These are phyloP conservation scores for Cetonia aurata DNA, from an alignment of 2,888 invertebrate genomes.

Conservation along the genomic window DNA sequence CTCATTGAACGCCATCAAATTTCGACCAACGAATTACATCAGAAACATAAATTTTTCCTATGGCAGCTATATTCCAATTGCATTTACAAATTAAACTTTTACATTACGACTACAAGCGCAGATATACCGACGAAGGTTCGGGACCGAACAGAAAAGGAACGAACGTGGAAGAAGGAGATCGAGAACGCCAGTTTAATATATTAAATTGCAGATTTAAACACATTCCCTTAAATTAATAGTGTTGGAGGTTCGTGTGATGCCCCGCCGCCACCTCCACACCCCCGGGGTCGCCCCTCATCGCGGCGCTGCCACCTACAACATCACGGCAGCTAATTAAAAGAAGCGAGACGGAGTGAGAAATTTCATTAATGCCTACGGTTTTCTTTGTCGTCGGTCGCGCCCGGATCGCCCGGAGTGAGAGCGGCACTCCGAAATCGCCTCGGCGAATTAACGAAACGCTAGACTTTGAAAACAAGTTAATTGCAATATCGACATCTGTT, in stretches of 20 bases:
- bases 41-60: constrained; percentile 19
- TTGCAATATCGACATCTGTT: constrained; percentile 41
- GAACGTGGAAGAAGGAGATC: not conserved
- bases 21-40: constrained; percentile 21
- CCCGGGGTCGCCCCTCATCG: constrained; percentile 40
- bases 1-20: not conserved
- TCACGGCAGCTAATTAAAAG: constrained; percentile 54
- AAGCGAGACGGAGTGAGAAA: constrained; percentile 56
- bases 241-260: constrained; percentile 42
- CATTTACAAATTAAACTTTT: constrained; percentile 41
- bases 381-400: constrained; percentile 48
- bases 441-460: constrained; percentile 40
- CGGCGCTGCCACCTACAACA: constrained; percentile 26
- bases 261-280: constrained; percentile 49
- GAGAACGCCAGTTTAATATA: constrained; percentile 35
- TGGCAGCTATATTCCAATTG: constrained; percentile 17
- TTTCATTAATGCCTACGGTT: constrained; percentile 56
- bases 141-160: not conserved
- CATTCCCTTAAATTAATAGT: constrained; percentile 46
- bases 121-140: constrained; percentile 1
- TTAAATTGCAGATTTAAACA: constrained; percentile 43
- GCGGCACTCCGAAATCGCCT: constrained; percentile 11
- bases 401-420: constrained; percentile 14
- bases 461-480: constrained; percentile 41
- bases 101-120: constrained; percentile 7